Percentiles rank a stretch among this genome's conserved stretches.
These are phyloP conservation scores for Narcine bancroftii DNA, from an alignment of 2,113 vertebrate genomes.

Conservation along the genomic window DNA sequence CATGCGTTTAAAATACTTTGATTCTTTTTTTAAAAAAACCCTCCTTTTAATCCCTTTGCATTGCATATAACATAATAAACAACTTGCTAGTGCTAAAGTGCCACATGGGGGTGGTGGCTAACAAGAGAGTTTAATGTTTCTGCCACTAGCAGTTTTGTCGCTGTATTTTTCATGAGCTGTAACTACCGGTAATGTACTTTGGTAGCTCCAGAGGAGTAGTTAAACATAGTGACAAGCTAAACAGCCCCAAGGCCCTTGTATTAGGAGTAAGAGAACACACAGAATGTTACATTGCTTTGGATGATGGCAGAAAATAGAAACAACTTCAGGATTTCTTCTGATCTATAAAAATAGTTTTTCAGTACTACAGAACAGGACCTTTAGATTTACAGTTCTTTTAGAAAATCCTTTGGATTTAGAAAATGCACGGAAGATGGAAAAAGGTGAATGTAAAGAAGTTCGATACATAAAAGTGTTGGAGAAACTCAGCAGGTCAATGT, in stretches of 20 bases:
- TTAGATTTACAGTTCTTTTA: neutral
- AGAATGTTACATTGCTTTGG: slow-evolving; percentile 23
- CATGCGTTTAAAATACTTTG: slow-evolving; percentile 99
- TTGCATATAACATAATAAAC: slow-evolving; percentile 97
- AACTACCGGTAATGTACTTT: slow-evolving; percentile 77
- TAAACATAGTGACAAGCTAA: slow-evolving; percentile 68
- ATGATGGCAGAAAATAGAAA: slow-evolving; percentile 29
- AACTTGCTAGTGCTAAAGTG: slow-evolving; percentile 88
- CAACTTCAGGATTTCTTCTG: slow-evolving; percentile 24
- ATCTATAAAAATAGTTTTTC: slow-evolving; percentile 1
- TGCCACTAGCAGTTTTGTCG: slow-evolving; percentile 82
- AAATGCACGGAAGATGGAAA: neutral
- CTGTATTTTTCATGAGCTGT: slow-evolving; percentile 87
- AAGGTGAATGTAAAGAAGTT: neutral
- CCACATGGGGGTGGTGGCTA: slow-evolving; percentile 92
- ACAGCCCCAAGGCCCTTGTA: slow-evolving; percentile 51
- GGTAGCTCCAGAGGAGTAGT: slow-evolving; percentile 64
- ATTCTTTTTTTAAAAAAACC: slow-evolving; percentile 81
- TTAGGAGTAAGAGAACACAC: slow-evolving; percentile 44
- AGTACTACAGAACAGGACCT: neutral
- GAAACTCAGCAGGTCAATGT: too few species aligned
- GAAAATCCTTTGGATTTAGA: too few species aligned
- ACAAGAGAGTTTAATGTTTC: slow-evolving; percentile 91
- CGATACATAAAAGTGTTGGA: too few species aligned
- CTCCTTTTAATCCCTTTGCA: slow-evolving; percentile 96